Evolutionary conservation across 2,888 invertebrate species (phyloP).

Genomic region (Melinaea marsaeus): DNA sequence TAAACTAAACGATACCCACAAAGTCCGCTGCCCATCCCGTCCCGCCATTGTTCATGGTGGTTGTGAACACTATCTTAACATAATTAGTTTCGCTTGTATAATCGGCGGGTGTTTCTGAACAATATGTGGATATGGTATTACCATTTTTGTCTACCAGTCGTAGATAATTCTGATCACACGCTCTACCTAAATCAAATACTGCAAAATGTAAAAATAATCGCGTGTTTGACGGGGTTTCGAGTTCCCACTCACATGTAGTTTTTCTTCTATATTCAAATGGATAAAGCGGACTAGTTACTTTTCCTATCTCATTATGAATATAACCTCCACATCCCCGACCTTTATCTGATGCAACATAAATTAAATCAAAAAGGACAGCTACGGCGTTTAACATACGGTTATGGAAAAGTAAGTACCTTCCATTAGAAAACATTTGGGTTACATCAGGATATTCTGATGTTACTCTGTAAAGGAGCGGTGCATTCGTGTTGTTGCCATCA

Average conservation of each 20-base stretch:
- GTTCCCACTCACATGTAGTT: conserved; percentile 61
- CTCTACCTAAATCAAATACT: conserved; percentile 81
- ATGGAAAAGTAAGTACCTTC: conserved; percentile 81
- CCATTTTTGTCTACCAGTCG: conserved; percentile 77
- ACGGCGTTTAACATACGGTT: conserved; percentile 46
- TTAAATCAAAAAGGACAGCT: conserved; percentile 47
- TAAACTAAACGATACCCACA: conserved; percentile 33
- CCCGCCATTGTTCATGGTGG: conserved; percentile 83
- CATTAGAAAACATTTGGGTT: conserved; percentile 80
- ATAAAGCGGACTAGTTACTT: conserved; percentile 62
- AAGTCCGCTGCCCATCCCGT: conserved; percentile 81
- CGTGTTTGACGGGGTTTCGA: conserved; percentile 57
- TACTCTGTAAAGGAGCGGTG: conserved; percentile 42
- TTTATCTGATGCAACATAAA: conserved; percentile 57
- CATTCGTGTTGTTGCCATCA: conserved; percentile 53
- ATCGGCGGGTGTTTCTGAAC: conserved; percentile 76
- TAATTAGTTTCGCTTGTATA: conserved; percentile 75
- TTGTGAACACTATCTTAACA: conserved; percentile 80
- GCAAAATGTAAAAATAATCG: conserved; percentile 49
- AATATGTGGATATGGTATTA: conserved; percentile 62
- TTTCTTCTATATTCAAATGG: conserved; percentile 55
- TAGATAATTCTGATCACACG: conserved; percentile 82
- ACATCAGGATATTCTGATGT: conserved; percentile 36
- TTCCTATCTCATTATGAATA: conserved; percentile 49
- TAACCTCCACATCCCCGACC: conserved; percentile 66